Evolutionary conservation across 2,797 vertebrate genomes (phyloP).

Genomic region (Anomalospiza imberbis): DNA sequence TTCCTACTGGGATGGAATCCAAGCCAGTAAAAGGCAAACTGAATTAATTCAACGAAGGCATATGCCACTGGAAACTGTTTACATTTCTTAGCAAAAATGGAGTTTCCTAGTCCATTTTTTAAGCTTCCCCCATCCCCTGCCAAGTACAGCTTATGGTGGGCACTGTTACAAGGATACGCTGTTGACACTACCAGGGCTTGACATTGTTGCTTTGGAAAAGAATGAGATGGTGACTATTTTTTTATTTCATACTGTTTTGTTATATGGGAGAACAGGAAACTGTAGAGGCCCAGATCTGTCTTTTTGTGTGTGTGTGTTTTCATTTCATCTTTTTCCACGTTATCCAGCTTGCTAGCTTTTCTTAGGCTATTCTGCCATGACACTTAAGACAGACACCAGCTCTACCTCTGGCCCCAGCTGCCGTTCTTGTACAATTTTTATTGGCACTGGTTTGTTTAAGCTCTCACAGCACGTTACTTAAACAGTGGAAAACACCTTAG

Average conservation of each 20-base stretch:
- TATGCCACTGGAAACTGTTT: constrained; percentile 82
- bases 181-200: neutral
- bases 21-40: constrained; percentile 83
- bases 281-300: neutral
- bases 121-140: neutral
- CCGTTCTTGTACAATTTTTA: neutral
- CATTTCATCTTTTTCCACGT: neutral
- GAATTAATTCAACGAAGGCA: constrained; percentile 80
- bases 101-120: constrained; percentile 50
- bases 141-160: neutral
- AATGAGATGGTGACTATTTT: neutral
- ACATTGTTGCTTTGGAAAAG: neutral
- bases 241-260: neutral
- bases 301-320: neutral
- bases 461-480: neutral
- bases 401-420: neutral
- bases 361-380: neutral
- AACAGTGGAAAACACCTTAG: neutral
- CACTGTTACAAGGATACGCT: neutral
- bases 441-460: neutral
- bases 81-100: constrained; percentile 63
- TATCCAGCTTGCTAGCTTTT: neutral
- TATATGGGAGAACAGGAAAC: neutral
- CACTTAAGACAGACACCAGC: neutral
- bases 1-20: constrained; percentile 78